Conservation (phyloP, 2,113 vertebrate genomes). For the Fulica atra region DNA sequence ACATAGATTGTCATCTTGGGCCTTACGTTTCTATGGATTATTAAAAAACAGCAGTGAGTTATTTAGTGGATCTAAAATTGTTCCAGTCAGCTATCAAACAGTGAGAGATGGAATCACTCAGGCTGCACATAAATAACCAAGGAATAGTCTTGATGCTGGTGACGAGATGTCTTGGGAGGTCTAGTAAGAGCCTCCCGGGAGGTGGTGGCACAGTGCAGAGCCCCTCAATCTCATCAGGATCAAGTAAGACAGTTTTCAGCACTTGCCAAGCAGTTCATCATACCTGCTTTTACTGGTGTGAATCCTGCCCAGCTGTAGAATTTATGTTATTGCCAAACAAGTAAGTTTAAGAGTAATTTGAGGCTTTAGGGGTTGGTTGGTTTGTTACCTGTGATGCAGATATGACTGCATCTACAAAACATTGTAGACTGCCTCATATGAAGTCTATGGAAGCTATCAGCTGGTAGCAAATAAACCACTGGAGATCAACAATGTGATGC, state of each 20-base stretch:
- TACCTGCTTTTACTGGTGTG: neutral
- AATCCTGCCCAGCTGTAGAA: neutral
- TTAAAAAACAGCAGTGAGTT: neutral
- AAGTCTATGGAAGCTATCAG: neutral
- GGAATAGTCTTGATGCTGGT: neutral
- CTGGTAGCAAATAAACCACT: neutral
- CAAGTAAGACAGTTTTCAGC: neutral
- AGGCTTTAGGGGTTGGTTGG: neutral
- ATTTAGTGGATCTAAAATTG: neutral
- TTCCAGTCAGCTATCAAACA: neutral
- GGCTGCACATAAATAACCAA: neutral
- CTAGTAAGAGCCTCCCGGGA: neutral
- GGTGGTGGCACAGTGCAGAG: neutral
- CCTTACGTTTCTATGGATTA: constrained; percentile 82
- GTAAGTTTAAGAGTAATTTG: neutral
- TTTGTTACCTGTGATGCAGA: neutral
- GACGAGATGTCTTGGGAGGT: neutral
- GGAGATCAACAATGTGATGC: neutral
- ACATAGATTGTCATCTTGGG: constrained; percentile 94
- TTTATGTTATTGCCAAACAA: neutral
- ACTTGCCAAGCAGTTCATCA: neutral
- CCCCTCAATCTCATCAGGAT: neutral
- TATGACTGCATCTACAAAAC: neutral
- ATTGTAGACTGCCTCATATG: neutral
- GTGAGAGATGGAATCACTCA: neutral